Base-by-base conservation (phyloP, 2,113 vertebrate genomes). In the Pterocles burchelli region DNA sequence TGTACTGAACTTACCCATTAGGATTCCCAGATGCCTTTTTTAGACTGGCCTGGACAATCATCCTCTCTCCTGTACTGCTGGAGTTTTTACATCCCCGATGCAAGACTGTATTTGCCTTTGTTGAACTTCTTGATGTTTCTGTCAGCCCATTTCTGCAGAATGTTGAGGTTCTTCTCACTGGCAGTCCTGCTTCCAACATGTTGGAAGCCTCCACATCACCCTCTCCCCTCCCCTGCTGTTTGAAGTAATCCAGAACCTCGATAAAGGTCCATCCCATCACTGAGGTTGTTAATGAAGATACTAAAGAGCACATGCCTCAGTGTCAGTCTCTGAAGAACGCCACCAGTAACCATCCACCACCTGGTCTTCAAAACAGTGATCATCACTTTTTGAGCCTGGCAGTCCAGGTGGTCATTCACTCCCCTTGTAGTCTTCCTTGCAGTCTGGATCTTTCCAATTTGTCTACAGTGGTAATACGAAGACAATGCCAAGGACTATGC, bases 221-320 rank as follows among this genome's bases (percentile, higher is more conserved):
- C 29, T 36, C 41, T 28, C 7, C 18, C 4, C 2, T 18, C 5
- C 1, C 0, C 10, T 9, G 7, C 8, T 11, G 28, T 62, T 59
- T 46, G 7, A 8, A 67, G 43, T 41, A 24, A 49, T 58, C 10
- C 68, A 77, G 36, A 54, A 78, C 33, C 29, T 45, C 68, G 29
- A 46, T 24, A 63, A 75, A 75, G 6, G 15, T 84, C 4, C 14
- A 49, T 17, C 29, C 13, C 28, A 34, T 91, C 33, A 38, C 45
- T 79, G 29, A 59, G 18, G 16, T n/a, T 48, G 33, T 75, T 85
- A 72, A 89, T 36, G 18, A 71, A 31, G 45, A 55, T 5, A 45
- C 3, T 14, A 55, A 78, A 77, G 29, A 77, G 3, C 21, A 78
- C 4, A 71, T 17, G 6, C 5, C 12, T 83, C 54, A 34, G 8